Evolutionary conservation across 2,797 vertebrate species (phyloP).

Genomic region (Esox lucius): DNA sequence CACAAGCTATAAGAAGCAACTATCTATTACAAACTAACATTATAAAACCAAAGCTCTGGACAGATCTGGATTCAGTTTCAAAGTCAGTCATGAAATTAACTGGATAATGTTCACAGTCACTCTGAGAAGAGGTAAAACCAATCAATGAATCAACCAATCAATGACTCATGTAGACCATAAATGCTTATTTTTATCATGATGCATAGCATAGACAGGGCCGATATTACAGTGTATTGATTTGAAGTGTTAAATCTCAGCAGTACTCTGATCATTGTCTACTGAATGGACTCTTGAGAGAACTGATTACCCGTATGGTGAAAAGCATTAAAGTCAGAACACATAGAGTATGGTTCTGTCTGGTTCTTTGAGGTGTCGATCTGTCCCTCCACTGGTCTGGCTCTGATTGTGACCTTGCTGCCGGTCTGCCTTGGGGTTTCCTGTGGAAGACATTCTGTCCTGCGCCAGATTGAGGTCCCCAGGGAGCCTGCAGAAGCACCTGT

Average conservation of each 20-base stretch:
- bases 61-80: no score
- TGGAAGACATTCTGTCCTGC: conserved; percentile 5
- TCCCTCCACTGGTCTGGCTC: no score
- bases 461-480: conserved; percentile 21
- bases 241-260: background rate
- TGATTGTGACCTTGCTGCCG: background rate
- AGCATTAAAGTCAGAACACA: no score
- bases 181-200: background rate
- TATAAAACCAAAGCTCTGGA: no score
- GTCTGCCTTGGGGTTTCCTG: background rate
- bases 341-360: no score
- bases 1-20: no score
- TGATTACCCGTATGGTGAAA: no score
- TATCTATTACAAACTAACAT: no score
- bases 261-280: background rate
- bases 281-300: background rate
- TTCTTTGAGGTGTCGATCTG: no score
- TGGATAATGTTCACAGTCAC: background rate
- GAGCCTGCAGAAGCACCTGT: conserved; percentile 14
- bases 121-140: background rate
- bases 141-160: background rate
- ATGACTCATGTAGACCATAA: background rate
- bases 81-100: background rate
- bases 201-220: background rate
- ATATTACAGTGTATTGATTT: background rate